Percentiles rank a stretch among this genome's conserved stretches.
phyloP scores from a whole-genome alignment of 2,113 vertebrate genomes.

The Ammodytes marinus region DNA sequence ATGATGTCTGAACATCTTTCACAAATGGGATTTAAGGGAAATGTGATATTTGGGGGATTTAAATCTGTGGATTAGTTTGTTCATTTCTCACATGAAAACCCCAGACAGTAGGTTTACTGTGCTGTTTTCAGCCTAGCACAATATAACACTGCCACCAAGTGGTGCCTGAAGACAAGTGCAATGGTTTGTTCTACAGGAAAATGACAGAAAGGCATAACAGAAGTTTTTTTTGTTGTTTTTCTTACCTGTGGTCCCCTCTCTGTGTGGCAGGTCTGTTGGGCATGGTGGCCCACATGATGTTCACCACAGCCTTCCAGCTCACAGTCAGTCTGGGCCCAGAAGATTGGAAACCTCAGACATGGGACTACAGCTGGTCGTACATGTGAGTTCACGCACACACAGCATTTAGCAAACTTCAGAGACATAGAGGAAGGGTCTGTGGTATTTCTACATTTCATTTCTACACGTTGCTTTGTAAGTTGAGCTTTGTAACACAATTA shows the following conservation, averaged over 20 bases:
- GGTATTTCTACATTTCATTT: neutral
- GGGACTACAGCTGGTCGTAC: constrained; percentile 99
- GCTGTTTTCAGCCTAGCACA: neutral
- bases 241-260: neutral
- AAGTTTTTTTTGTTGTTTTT: neutral
- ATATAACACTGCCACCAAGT: constrained; percentile 66
- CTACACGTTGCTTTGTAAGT: neutral
- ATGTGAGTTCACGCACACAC: constrained; percentile 83
- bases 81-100: neutral
- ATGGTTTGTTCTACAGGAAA: neutral
- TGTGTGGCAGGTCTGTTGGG: constrained; percentile 91
- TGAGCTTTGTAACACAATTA: neutral
- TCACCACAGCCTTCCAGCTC: constrained; percentile 97
- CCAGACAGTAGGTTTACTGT: neutral
- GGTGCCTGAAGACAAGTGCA: constrained; percentile 50
- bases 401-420: neutral
- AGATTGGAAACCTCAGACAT: constrained; percentile 97
- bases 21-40: no score
- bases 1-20: neutral
- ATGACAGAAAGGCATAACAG: neutral
- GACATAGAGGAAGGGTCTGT: neutral
- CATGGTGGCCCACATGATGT: constrained; percentile 99
- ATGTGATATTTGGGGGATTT: neutral
- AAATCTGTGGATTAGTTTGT: neutral
- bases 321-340: constrained; percentile 97